Base-by-base conservation (phyloP, 2,113 vertebrate species). In the Aspiorhynchus laticeps region DNA sequence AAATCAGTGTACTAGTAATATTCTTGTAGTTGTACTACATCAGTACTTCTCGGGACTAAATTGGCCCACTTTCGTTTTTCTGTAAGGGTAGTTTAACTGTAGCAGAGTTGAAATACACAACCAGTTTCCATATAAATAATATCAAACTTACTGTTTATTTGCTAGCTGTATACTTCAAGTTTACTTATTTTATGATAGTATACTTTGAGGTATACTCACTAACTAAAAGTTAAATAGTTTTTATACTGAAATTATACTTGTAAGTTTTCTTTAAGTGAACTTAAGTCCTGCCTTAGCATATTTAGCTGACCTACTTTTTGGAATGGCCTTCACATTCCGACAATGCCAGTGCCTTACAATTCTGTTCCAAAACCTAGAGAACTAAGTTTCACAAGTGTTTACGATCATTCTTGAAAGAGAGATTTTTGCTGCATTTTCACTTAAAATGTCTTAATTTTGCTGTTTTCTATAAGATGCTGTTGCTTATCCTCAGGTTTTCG, bases 401-500 rank as follows among this genome's bases (percentile, higher is more conserved):
- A 28, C 31, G 28, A 31, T 63, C 10, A 4, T 61, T 61, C 19
- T 10, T 7, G 51, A 56, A 7, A 21, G 53, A 21, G 17, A 56
- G 5, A 21, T 67, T 67, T 67, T 67, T 7, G 31, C 7, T 21
- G 19, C 36, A 73, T 38, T 38, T 21, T 19, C 4, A 1, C 9
- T 41, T 41, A 19, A 73, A 73, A 74, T 38, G 36, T 73, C 33
- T 38, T 41, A 38, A 38, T 41, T 24, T 74, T 2, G 71, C 71
- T n/a, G 24, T 5, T 26, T 46, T 15, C 38, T 15, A 15, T 43
- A 26, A 46, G 82, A 67, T 5, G 24, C 24, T 77, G 28, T 75
- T 11, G 19, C 76, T 26, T 67, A 43, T 84, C 53, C n/a, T 87
- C 90, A 99, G 98, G 96, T 99, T 83, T 99, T 99, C 89, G 93